A percentile compares a stretch with the other conserved stretches of the same genome.
These are phyloP conservation scores for Oncorhynchus keta DNA, from an alignment of 2,113 vertebrate genomes.

Conservation along the genomic window DNA sequence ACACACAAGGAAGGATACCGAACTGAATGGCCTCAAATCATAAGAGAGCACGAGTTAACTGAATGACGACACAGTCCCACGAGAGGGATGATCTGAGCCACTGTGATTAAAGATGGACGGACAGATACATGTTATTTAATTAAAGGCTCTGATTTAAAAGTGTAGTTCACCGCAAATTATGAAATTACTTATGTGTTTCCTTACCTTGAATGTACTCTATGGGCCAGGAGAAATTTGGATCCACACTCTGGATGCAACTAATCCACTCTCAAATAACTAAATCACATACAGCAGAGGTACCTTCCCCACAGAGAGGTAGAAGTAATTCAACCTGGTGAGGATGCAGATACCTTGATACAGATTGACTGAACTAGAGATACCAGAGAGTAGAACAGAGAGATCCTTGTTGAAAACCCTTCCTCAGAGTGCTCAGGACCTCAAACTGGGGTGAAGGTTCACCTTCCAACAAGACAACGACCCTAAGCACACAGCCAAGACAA, in stretches of 20 bases:
- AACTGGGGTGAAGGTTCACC: too few species aligned
- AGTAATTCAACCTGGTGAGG: not conserved
- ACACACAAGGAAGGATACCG: conserved; percentile 16
- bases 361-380: not conserved
- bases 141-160: too few species aligned
- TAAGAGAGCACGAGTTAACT: conserved; percentile 30
- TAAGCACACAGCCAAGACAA: too few species aligned
- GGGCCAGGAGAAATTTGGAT: not conserved
- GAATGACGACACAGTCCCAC: conserved; percentile 18
- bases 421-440: too few species aligned
- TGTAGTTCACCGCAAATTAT: not conserved
- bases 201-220: not conserved
- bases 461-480: too few species aligned
- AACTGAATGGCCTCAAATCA: conserved; percentile 25
- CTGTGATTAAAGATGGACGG: not conserved
- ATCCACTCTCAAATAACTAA: not conserved
- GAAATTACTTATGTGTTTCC: not conserved
- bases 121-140: not conserved
- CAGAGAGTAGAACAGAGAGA: not conserved
- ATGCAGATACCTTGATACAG: not conserved
- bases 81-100: not conserved
- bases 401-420: too few species aligned
- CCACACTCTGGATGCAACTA: not conserved
- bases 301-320: not conserved
- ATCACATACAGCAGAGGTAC: not conserved